Percentiles rank a stretch among this genome's conserved stretches.
Conservation (phyloP, 2,797 vertebrate genomes). For the Neostethus bicornis region DNA sequence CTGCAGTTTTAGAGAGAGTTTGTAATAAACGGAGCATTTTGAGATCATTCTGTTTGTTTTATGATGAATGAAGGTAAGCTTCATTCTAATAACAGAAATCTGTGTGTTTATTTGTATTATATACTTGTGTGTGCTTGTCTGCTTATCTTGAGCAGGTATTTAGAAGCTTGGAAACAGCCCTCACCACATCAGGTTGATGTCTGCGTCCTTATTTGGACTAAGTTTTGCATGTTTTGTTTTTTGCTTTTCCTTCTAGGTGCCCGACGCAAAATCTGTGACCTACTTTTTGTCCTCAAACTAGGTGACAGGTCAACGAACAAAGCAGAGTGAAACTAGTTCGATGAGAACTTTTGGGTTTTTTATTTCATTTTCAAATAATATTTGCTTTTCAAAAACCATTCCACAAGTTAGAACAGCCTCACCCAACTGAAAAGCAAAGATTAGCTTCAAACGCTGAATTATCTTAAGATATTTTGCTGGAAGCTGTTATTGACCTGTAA, state of each 20-base stretch:
- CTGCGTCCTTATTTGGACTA: not conserved
- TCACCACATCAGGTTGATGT: slow-evolving; percentile 20
- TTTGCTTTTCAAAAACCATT: slow-evolving; percentile 2
- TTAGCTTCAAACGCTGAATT: slow-evolving; percentile 44
- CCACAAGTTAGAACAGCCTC: slow-evolving; percentile 7
- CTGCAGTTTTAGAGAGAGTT: slow-evolving; percentile 1
- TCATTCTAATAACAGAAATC: not conserved
- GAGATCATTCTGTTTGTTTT: too few relatives aligned
- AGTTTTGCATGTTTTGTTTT: slow-evolving; percentile 13
- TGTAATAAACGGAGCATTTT: not conserved
- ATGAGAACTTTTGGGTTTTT: not conserved
- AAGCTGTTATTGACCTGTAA: slow-evolving; percentile 51
- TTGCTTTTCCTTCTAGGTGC: slow-evolving; percentile 6
- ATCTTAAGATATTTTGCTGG: slow-evolving; percentile 50
- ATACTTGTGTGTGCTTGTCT: not conserved
- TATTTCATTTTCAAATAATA: slow-evolving; percentile 16
- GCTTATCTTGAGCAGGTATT: not conserved
- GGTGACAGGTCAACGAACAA: slow-evolving; percentile 33
- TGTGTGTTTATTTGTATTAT: not conserved
- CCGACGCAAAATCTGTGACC: slow-evolving; percentile 19
- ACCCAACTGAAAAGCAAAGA: slow-evolving; percentile 11
- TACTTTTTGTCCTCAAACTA: slow-evolving; percentile 40
- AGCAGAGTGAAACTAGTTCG: not conserved
- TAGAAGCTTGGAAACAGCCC: slow-evolving; percentile 28
- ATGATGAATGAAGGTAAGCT: not conserved